These are phyloP conservation scores for Tauraco hartlaubi DNA, from an alignment of 2,797 vertebrate genomes.

Conservation along the genomic window DNA sequence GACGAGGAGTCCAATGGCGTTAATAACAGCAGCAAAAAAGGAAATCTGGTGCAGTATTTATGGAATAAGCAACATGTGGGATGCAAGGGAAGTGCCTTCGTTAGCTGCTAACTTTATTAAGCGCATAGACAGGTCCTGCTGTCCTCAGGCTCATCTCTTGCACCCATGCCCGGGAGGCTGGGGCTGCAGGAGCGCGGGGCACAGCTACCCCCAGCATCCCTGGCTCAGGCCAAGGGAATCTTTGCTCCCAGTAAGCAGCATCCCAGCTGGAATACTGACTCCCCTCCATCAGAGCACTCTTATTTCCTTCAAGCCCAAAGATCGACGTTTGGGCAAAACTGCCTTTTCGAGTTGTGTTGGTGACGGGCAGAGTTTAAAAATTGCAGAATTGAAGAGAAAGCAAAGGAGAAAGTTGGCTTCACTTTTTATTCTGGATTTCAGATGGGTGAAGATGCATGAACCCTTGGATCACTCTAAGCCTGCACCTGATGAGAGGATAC, in stretches of 20 bases:
- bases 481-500: fast-evolving
- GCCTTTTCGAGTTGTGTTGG: not conserved
- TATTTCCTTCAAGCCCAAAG: not conserved
- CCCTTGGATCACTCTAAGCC: not conserved
- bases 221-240: not conserved
- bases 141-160: not conserved
- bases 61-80: not conserved
- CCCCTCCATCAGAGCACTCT: not conserved
- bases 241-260: not conserved
- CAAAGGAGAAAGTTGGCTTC: not conserved
- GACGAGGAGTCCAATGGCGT: not conserved
- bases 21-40: not conserved
- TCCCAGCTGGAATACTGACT: not conserved
- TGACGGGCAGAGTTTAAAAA: not conserved
- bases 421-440: not conserved
- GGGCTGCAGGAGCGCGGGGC: fast-evolving
- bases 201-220: not conserved
- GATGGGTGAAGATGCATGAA: not conserved
- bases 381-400: not conserved
- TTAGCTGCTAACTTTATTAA: not conserved
- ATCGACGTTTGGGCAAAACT: fast-evolving
- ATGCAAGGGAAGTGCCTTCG: not conserved
- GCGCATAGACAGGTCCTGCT: not conserved
- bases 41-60: not conserved
- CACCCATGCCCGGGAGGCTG: fast-evolving